These are phyloP conservation scores for Alauda arvensis DNA, from an alignment of 2,797 vertebrate species.

Conservation along the genomic window DNA sequence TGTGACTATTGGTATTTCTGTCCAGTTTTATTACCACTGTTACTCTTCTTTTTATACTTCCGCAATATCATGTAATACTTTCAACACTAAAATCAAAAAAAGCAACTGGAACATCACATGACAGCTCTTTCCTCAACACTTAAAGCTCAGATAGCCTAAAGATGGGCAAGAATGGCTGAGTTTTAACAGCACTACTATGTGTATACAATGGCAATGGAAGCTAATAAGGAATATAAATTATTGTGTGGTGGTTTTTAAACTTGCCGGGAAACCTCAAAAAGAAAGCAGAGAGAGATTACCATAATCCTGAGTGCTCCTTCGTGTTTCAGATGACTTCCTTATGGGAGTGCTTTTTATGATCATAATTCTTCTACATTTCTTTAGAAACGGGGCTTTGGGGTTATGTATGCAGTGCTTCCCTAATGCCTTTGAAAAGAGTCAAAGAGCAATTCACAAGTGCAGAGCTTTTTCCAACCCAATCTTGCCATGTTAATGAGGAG, in stretches of 20 bases:
- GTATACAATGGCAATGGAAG: neutral
- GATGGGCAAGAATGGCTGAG: neutral
- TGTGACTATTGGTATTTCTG: neutral
- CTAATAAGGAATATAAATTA: neutral
- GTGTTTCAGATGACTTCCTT: neutral
- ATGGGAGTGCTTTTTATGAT: neutral
- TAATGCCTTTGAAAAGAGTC: neutral
- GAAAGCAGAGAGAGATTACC: neutral
- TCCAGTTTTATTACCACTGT: neutral
- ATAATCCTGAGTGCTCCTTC: neutral
- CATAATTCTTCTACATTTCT: neutral
- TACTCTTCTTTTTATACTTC: no score
- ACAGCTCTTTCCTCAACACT: neutral
- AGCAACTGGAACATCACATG: accelerated
- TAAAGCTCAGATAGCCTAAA: neutral
- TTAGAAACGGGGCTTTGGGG: neutral
- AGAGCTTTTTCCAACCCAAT: neutral
- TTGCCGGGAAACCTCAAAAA: neutral
- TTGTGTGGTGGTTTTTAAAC: neutral
- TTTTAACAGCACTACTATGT: neutral
- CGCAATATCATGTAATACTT: accelerated
- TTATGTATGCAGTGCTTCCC: neutral
- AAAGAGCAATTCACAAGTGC: neutral
- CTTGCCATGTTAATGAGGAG: neutral
- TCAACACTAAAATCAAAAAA: neutral